phyloP scores from a whole-genome alignment of 2,888 invertebrate species.

The Plebejus anna region DNA sequence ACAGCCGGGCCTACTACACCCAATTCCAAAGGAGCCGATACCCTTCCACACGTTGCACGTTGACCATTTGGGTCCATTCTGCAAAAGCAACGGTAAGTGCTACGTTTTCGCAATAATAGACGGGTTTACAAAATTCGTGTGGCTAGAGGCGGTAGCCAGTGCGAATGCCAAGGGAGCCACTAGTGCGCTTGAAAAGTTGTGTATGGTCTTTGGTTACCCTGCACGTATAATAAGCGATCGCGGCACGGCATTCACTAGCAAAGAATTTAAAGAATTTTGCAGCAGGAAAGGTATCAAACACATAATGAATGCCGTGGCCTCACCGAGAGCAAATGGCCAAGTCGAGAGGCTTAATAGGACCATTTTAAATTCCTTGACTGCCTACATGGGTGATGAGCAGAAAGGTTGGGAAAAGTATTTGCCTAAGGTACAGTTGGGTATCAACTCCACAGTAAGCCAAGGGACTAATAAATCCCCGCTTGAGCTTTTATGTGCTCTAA shows the following conservation, averaged over 20 bases:
- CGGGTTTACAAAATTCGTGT: background rate
- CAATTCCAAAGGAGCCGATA: background rate
- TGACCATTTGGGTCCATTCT: background rate
- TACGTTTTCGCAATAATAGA: background rate
- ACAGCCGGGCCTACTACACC: background rate
- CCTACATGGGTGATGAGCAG: background rate
- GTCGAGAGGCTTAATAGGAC: background rate
- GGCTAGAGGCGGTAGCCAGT: background rate
- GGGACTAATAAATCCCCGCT: background rate
- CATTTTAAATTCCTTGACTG: background rate
- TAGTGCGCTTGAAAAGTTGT: background rate
- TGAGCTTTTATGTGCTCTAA: background rate
- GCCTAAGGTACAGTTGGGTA: background rate
- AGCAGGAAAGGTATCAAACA: background rate
- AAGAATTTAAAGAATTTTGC: background rate
- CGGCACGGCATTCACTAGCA: background rate
- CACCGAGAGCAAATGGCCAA: background rate
- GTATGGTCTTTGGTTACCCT: background rate
- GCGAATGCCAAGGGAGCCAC: background rate
- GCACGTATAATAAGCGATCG: conserved; percentile 1
- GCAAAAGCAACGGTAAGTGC: background rate
- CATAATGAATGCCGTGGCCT: background rate
- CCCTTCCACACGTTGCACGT: background rate
- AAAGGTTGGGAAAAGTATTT: background rate
- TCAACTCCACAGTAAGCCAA: background rate